Base-by-base conservation (phyloP, 2,797 vertebrate genomes). In the Lutra lutra region DNA sequence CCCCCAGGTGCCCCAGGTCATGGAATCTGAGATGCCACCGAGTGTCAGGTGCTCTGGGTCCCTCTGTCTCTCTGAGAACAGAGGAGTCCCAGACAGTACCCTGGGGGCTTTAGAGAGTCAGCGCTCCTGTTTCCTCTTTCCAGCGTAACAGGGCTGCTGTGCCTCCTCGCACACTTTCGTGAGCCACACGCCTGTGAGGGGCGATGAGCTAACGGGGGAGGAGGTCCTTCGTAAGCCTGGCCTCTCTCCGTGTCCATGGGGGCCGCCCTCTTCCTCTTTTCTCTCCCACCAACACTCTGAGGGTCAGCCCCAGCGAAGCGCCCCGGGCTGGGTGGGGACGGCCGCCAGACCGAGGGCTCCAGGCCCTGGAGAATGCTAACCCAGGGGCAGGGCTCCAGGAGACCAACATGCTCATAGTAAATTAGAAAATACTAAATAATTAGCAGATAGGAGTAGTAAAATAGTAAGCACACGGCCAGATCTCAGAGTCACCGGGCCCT, bases 351-450 rank as follows among this genome's bases (percentile, higher is more conserved):
- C 0, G n/a, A 48, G 75, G 40, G 18, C 62, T n/a, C 46, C 2
- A 0, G 2, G 35, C 27, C 7, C 5, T 0, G 0, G n/a, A 80
- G 9, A 2, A 38, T 2, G n/a, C 21, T 2, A 2, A 38, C 21
- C 38, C 0, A 0, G 7, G 62, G 72, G 4, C 2, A 29, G 9
- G 20, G 11, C 58, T 29, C 4, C 4, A 0, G 54, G 40, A 72
- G 72, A 48, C n/a, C 1, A 46, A 29, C 46, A 68, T 1, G 3
- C 32, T 9, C 0, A 2, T 21, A 23, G 58, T 60, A 60, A 9
- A 27, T 12, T 27, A 60, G 58, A 4, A 60, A 27, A 60, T 27
- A 27, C 25, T 27, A 60, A 58, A 11, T 60, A 60, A 27, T 27
- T 10, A 60, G 58, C 10, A 25, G 25, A 27, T 27, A 11, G 58